These are phyloP conservation scores for Tridacna gigas DNA, from an alignment of 2,888 invertebrate genomes.

Conservation along the genomic window DNA sequence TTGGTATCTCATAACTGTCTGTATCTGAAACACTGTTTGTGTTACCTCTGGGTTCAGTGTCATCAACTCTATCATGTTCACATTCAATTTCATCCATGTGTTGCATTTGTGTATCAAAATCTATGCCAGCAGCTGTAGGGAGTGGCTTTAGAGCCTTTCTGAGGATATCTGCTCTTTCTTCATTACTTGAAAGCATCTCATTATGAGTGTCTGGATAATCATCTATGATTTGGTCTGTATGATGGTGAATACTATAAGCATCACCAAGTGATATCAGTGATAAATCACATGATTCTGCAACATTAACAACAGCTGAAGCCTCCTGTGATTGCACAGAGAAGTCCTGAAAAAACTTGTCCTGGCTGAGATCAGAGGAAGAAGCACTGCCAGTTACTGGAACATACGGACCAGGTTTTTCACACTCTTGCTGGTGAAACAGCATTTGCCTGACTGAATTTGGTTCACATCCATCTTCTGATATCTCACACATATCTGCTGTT, in stretches of 20 bases:
- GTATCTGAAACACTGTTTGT: not conserved
- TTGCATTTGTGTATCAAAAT: not conserved
- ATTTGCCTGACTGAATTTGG: not conserved
- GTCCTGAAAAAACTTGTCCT: not conserved
- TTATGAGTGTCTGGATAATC: not conserved
- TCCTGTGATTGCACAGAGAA: not conserved
- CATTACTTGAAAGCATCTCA: not conserved
- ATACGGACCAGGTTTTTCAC: not conserved
- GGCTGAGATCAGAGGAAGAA: not conserved
- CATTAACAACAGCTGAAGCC: not conserved
- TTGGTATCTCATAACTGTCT: not conserved
- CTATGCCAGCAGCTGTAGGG: not conserved
- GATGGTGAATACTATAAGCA: conserved; percentile 12
- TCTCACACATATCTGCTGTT: not conserved
- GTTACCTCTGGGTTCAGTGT: not conserved
- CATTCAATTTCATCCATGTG: not conserved
- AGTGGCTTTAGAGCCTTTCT: not conserved
- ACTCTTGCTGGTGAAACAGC: not conserved
- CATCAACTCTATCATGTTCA: not conserved
- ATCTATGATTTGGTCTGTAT: not conserved
- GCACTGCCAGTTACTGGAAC: not conserved
- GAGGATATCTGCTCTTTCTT: not conserved
- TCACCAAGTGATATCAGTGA: not conserved
- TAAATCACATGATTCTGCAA: not conserved
- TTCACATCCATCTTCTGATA: not conserved